These are phyloP conservation scores for Barbus barbus DNA, from an alignment of 2,113 vertebrate species.

Conservation along the genomic window DNA sequence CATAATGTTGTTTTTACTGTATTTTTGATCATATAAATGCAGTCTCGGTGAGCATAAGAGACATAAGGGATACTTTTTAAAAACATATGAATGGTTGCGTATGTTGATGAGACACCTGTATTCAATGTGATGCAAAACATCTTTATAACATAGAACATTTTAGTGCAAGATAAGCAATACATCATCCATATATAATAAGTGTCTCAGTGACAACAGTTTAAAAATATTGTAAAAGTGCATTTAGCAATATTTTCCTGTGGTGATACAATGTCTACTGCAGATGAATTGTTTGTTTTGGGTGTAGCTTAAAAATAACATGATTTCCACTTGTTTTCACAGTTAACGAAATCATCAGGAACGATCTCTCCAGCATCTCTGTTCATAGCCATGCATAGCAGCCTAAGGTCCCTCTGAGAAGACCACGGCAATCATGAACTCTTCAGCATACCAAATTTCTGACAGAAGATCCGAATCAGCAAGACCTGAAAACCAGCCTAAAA, in stretches of 20 bases:
- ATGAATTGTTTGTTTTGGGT: constrained; percentile 2
- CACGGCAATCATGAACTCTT: constrained; percentile 22
- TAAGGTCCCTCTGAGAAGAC: background rate
- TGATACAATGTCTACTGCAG: background rate
- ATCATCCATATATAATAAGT: background rate
- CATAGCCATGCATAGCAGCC: constrained; percentile 74
- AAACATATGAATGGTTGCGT: background rate
- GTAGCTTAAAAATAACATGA: background rate
- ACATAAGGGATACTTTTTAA: no score
- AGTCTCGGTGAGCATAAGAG: background rate
- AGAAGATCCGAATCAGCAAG: constrained; percentile 32
- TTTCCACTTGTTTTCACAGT: constrained; percentile 77
- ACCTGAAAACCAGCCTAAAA: constrained; percentile 2
- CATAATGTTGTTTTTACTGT: background rate
- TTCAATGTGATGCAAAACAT: background rate
- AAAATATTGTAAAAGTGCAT: background rate
- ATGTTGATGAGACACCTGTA: background rate
- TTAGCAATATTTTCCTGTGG: background rate
- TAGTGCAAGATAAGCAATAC: background rate
- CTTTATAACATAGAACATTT: background rate
- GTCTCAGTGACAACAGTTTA: no score
- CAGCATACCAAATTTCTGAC: background rate
- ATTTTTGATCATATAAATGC: background rate
- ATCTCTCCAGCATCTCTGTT: constrained; percentile 88
- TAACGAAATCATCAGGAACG: constrained; percentile 97